phyloP scores from a whole-genome alignment of 2,888 invertebrate genomes.

The Cenopis cana region DNA sequence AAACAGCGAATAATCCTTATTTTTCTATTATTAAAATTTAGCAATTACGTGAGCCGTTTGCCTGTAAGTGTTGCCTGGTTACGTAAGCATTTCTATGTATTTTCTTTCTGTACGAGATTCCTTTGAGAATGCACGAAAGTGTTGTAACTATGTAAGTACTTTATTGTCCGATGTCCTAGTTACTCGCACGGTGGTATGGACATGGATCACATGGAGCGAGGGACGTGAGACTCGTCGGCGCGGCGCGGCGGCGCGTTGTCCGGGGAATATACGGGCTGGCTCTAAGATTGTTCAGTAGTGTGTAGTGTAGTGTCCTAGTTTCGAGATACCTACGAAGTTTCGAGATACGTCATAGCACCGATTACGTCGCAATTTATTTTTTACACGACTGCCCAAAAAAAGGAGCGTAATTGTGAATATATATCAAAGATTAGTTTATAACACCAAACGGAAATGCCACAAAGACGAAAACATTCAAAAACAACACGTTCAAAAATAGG shows the following conservation, averaged over 20 bases:
- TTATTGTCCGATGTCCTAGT: constrained; percentile 12
- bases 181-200: not conserved
- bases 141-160: not conserved
- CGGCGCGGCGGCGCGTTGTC: not conserved
- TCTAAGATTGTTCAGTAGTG: constrained; percentile 1
- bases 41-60: no score
- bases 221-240: not conserved
- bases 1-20: no score
- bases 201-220: no score
- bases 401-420: no score
- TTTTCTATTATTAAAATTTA: no score
- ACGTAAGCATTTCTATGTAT: not conserved
- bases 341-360: not conserved
- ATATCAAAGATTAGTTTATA: no score
- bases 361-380: no score
- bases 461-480: no score
- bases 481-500: no score
- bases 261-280: not conserved
- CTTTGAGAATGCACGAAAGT: constrained; percentile 9
- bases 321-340: not conserved
- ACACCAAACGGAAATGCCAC: no score
- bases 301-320: not conserved
- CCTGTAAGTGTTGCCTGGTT: no score
- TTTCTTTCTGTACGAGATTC: not conserved
- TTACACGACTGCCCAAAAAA: no score